phyloP scores from a whole-genome alignment of 2,113 vertebrate genomes.

The Anolis sagrei region DNA sequence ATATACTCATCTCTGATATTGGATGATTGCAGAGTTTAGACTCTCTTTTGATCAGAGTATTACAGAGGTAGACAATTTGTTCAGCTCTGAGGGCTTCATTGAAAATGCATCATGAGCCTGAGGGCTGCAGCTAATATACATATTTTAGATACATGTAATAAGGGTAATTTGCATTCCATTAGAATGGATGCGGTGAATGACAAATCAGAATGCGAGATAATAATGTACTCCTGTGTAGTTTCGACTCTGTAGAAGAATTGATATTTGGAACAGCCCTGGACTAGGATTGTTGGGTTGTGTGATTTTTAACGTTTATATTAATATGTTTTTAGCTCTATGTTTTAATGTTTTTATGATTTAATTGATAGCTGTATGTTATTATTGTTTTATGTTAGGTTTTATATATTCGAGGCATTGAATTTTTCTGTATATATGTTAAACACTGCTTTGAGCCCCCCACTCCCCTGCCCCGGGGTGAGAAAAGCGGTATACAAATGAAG shows the following conservation, averaged over 20 bases:
- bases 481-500: too few relatives aligned
- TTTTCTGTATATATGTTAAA: too few relatives aligned
- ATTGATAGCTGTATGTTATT: too few relatives aligned
- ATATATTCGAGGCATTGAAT: too few relatives aligned
- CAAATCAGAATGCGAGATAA: background rate
- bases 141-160: conserved; percentile 11
- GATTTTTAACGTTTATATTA: too few relatives aligned
- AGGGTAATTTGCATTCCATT: conserved; percentile 9
- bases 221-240: background rate
- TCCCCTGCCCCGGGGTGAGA: too few relatives aligned
- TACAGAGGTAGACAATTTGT: conserved; percentile 16
- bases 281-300: too few relatives aligned
- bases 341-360: too few relatives aligned
- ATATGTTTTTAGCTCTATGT: too few relatives aligned
- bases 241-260: background rate
- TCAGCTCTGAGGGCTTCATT: conserved; percentile 12
- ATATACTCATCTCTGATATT: conserved; percentile 34
- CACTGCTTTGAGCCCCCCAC: too few relatives aligned
- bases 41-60: conserved; percentile 16
- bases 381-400: too few relatives aligned
- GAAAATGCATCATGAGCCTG: conserved; percentile 10
- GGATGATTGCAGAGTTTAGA: conserved; percentile 3
- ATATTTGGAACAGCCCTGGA: too few relatives aligned
- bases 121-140: conserved; percentile 11
- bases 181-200: background rate